Conservation (phyloP, 2,888 invertebrate species). For the Desoria tigrina region DNA sequence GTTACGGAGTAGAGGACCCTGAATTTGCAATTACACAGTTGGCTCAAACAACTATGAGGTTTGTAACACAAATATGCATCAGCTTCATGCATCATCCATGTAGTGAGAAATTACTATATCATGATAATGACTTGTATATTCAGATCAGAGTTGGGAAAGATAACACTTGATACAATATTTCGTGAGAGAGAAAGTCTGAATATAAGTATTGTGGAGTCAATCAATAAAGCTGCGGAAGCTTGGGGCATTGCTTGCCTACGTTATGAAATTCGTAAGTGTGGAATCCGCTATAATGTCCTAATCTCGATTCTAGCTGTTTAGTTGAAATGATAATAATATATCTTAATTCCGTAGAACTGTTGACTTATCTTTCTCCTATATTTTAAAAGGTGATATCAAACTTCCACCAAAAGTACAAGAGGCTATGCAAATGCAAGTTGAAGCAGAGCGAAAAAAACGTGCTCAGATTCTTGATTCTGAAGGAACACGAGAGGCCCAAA, state of each 20-base stretch:
- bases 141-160: slow-evolving; percentile 93
- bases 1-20: slow-evolving; percentile 98
- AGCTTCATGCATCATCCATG: no score
- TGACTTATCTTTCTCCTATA: no score
- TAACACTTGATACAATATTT: slow-evolving; percentile 93
- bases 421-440: slow-evolving; percentile 99
- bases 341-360: no score
- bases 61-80: slow-evolving; percentile 17
- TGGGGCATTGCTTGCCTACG: slow-evolving; percentile 97
- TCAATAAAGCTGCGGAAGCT: slow-evolving; percentile 96
- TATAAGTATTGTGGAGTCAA: slow-evolving; percentile 88
- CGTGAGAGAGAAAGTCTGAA: slow-evolving; percentile 94
- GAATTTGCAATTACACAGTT: slow-evolving; percentile 98
- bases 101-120: background rate
- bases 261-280: slow-evolving; percentile 82
- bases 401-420: slow-evolving; percentile 90
- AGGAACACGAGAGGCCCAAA: slow-evolving; percentile 85
- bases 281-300: no score
- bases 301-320: no score
- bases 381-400: slow-evolving; percentile 74
- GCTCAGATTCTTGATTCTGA: slow-evolving; percentile 97
- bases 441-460: slow-evolving; percentile 94
- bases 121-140: background rate
- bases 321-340: no score
- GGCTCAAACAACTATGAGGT: slow-evolving; percentile 98